These are phyloP conservation scores for Chelonus insularis DNA, from an alignment of 1,140 invertebrate species.

Conservation along the genomic window DNA sequence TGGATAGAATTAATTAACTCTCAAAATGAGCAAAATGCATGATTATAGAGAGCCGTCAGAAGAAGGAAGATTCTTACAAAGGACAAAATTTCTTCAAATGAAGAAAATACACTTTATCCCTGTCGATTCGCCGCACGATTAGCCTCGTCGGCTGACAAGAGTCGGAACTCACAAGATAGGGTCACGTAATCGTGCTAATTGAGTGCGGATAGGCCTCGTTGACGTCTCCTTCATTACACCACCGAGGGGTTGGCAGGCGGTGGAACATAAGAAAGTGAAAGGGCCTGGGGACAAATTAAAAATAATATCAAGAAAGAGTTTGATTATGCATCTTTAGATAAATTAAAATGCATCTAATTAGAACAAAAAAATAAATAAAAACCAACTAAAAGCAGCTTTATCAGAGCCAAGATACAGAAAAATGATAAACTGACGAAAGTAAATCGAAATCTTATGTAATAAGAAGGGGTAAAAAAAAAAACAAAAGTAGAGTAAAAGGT, in stretches of 20 bases:
- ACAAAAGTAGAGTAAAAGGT: constrained; percentile 3
- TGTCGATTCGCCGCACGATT: too few species aligned
- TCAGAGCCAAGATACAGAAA: too few species aligned
- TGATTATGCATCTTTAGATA: too few species aligned
- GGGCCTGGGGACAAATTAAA: background rate
- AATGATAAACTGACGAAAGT: too few species aligned
- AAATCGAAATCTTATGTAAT: background rate
- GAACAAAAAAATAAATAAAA: constrained; percentile 18
- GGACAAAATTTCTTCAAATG: too few species aligned
- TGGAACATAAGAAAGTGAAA: constrained; percentile 8
- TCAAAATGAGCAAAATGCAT: too few species aligned
- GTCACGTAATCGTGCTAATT: constrained; percentile 35
- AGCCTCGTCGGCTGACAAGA: background rate
- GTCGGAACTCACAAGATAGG: background rate
- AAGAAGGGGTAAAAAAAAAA: background rate
- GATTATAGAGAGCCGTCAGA: too few species aligned
- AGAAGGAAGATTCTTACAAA: too few species aligned
- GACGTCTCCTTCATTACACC: constrained; percentile 36
- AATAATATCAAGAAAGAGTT: background rate
- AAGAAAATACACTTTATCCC: too few species aligned
- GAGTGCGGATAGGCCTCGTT: constrained; percentile 37
- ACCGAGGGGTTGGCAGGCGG: constrained; percentile 18
- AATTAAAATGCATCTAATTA: constrained; percentile 10
- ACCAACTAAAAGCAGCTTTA: too few species aligned
- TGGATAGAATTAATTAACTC: too few species aligned